These are phyloP conservation scores for Spheniscus mendiculus DNA, from an alignment of 2,113 vertebrate genomes.

Conservation along the genomic window DNA sequence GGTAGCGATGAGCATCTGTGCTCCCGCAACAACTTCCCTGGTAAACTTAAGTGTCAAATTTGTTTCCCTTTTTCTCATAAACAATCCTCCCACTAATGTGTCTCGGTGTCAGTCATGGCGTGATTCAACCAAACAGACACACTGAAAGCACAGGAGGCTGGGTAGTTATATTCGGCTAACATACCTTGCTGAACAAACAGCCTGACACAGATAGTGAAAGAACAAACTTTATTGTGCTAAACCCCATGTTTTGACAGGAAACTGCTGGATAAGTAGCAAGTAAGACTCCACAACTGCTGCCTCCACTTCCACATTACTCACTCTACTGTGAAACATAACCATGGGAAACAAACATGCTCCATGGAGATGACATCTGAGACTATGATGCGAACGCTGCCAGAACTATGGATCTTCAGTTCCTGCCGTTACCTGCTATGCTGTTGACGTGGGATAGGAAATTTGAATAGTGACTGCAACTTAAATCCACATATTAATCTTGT, in stretches of 20 bases:
- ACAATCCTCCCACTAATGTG: slow-evolving; percentile 40
- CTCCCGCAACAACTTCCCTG: not conserved
- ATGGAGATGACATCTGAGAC: not conserved
- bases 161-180: not conserved
- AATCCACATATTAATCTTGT: not conserved
- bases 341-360: not conserved
- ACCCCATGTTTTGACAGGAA: not conserved
- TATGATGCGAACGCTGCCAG: not conserved
- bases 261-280: not conserved
- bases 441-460: not conserved
- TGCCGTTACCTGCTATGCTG: not conserved
- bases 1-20: not conserved
- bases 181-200: not conserved
- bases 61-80: slow-evolving; percentile 42
- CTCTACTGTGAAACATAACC: not conserved
- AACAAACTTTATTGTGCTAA: not conserved
- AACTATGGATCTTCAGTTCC: not conserved
- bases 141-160: not conserved
- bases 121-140: slow-evolving; percentile 4
- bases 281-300: not conserved
- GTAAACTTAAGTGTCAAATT: slow-evolving; percentile 49
- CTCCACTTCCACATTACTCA: not conserved
- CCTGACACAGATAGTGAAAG: not conserved
- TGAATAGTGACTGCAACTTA: not conserved
- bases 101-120: not conserved